Percentiles rank a stretch among this genome's conserved stretches.
phyloP scores from a whole-genome alignment of 2,113 vertebrate genomes.

The Pelobates fuscus region DNA sequence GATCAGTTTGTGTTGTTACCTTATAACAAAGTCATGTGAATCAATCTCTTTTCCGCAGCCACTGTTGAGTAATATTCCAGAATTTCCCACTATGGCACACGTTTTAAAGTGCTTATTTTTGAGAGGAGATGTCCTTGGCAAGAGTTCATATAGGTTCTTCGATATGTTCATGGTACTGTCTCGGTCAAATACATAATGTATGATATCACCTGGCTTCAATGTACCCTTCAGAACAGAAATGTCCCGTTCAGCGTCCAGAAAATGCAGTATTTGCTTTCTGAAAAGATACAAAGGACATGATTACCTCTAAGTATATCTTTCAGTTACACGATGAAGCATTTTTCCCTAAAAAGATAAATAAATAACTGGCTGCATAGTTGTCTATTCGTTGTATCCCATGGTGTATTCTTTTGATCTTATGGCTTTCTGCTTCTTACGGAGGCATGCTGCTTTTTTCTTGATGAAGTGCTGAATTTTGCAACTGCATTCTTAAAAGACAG shows the following conservation, averaged over 20 bases:
- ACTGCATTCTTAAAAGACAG: background rate
- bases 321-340: background rate
- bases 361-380: background rate
- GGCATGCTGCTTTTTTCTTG: conserved; percentile 8
- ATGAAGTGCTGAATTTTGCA: background rate
- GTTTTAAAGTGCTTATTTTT: conserved; percentile 85
- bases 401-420: conserved; percentile 1
- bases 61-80: conserved; percentile 90
- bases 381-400: background rate
- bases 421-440: background rate
- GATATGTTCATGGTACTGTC: conserved; percentile 95
- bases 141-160: conserved; percentile 87
- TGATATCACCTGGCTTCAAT: conserved; percentile 86
- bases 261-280: conserved; percentile 91
- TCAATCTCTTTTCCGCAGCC: conserved; percentile 91
- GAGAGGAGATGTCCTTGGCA: conserved; percentile 85
- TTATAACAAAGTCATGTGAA: conserved; percentile 88
- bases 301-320: conserved; percentile 5
- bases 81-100: conserved; percentile 95
- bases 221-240: conserved; percentile 93
- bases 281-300: conserved; percentile 38
- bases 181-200: conserved; percentile 94
- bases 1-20: conserved; percentile 66
- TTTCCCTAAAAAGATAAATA: background rate
- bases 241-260: conserved; percentile 91